Evolutionary conservation across 2,797 vertebrate species (phyloP), one percentile per base, ranked within the genome.

Genomic region (Leontocebus nigricollis): DNA sequence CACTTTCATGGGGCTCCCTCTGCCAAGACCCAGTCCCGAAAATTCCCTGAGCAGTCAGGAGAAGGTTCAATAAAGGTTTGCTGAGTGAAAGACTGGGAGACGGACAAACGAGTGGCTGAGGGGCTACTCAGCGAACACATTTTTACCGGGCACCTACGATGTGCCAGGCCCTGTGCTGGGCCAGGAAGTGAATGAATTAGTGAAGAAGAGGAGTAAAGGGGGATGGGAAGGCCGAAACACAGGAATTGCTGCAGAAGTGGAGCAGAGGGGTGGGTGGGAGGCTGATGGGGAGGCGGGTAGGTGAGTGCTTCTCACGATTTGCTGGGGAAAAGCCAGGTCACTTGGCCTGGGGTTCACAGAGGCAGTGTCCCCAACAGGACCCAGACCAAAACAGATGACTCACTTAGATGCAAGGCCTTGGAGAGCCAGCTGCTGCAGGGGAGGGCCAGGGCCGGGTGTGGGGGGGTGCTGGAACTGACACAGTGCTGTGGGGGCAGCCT

Each of bases 361-460:
- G n/a, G 88, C 92, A 44, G 13, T 50, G 75, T 57, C 93, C 72
- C 41, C 17, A 22, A 59, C 52, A 89, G 87, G 79, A 70, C 64
- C 14, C 64, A 95, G 88, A 97, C 67, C 90, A 95, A 97, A 97
- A 93, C 87, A 84, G 64, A 95, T 97, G 95, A 98, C 76, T 97
- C 94, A 97, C 39, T 94, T 22, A 24, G 17, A 24, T 7, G 26
- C 9, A 22, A 0, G 5, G 83, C 81, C 90, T 90, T 93, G 44
- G 33, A 52, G 73, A 92, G 46, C 48, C 79, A 92, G 93, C 70
- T 93, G 82, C 61, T 55, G 36, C 2, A 10, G 17, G 79, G 50
- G 36, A 36, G 20, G 24, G 27, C 27, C 27, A 1, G 17, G 44
- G 50, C 20, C 10, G 30, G 70, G 33, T 55, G 52, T 1, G 52